A percentile compares a stretch with the other conserved stretches of the same genome.
These are phyloP conservation scores for Gymnobelideus leadbeateri DNA, from an alignment of 2,113 vertebrate species.

Conservation along the genomic window DNA sequence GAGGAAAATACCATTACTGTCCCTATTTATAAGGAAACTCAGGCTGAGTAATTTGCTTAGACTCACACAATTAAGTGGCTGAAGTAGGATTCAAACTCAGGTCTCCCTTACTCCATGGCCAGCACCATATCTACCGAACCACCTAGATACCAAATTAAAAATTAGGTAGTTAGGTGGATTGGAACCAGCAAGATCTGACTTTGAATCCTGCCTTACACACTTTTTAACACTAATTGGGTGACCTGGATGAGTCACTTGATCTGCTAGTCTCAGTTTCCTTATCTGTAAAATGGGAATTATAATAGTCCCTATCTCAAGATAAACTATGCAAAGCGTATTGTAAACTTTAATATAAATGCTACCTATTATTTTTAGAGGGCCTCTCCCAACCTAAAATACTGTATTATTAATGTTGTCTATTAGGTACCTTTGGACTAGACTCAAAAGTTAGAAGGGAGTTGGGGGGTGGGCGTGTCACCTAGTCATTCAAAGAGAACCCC, in stretches of 20 bases:
- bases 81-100: background rate
- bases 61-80: background rate
- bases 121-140: background rate
- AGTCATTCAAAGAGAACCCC: background rate
- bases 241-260: background rate
- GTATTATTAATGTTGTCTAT: background rate
- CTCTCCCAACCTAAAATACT: background rate
- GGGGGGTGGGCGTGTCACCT: background rate
- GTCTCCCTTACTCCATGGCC: background rate
- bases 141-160: background rate
- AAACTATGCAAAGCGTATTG: background rate
- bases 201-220: background rate
- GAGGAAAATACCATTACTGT: background rate
- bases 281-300: background rate
- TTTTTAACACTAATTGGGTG: background rate
- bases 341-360: background rate
- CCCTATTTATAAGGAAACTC: background rate
- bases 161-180: background rate
- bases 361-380: background rate
- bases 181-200: background rate
- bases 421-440: background rate
- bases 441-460: background rate
- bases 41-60: background rate
- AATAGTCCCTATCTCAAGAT: background rate
- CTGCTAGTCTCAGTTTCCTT: background rate